Evolutionary conservation across 2,888 invertebrate species (phyloP), one percentile per base, ranked within the genome.

Genomic region (Polyommatus icarus): DNA sequence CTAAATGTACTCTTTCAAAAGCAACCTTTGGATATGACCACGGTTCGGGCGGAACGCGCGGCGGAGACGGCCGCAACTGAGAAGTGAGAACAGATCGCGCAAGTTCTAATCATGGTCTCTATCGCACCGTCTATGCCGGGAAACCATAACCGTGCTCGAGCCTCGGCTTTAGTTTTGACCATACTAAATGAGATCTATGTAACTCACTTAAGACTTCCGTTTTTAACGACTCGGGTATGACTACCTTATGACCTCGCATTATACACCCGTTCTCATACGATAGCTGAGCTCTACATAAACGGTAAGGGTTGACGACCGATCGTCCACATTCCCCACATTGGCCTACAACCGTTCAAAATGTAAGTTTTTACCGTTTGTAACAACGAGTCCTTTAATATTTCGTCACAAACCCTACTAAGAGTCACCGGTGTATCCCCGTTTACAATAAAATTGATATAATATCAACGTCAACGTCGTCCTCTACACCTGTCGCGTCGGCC

Each of bases 131-230:
- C 79, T 29, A 82, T 77, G 0, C 81, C 79, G 7, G 81, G 80
- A 71, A 78, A 83, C 82, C 82, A 79, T 3, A 84, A 79, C 18
- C 84, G 71, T 2, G 79, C 78, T 0, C 84, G 79, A 24, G 24
- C 24, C 78, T 83, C 83, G 7, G 82, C 80, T 79, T 84, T 84
- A 2, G 79, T 83, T 79, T 84, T 84, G 0, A 83, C 82, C 8
- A 84, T 82, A 0, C 84, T 18, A 83, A 77, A 79, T 84, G 83
- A 4, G 82, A 80, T 6, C 36, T 73, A 72, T 83, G 82, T 50
- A 78, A 50, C 18, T 76, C 78, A 7, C 6, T 54, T 8, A 75
- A 50, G 4, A 71, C 54, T 71, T 12, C 10, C 77, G 77, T 36
- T 54, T 54, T 54, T 20, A 84, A 79, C 29, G 24, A 50, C 18